These are phyloP conservation scores for Lateolabrax maculatus DNA, from an alignment of 2,797 vertebrate species.

Conservation along the genomic window DNA sequence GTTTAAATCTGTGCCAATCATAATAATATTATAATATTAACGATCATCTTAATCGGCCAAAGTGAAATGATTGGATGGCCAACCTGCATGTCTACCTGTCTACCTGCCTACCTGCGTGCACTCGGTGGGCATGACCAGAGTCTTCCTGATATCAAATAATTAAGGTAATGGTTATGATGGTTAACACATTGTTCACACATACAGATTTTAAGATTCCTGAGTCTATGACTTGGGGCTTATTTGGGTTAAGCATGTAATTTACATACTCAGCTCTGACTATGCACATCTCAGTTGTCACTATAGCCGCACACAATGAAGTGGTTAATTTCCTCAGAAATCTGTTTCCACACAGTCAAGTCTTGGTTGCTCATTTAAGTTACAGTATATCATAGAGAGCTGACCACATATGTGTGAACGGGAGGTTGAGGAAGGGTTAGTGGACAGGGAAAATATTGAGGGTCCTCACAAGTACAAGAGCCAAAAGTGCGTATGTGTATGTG, in stretches of 20 bases:
- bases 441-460: slow-evolving; percentile 33
- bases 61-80: no score
- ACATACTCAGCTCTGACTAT: slow-evolving; percentile 14
- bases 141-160: no score
- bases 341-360: slow-evolving; percentile 4
- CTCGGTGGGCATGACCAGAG: no score
- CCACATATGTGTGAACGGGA: not conserved
- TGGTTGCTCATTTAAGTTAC: slow-evolving; percentile 37
- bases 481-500: not conserved
- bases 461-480: slow-evolving; percentile 34
- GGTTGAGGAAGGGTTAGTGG: slow-evolving; percentile 16
- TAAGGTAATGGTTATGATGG: slow-evolving; percentile 6
- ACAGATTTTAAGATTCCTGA: not conserved
- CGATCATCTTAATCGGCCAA: no score
- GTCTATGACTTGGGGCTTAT: not conserved
- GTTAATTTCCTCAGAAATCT: slow-evolving; percentile 33
- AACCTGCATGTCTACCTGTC: no score
- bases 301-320: not conserved
- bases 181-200: not conserved
- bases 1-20: not conserved
- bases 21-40: not conserved
- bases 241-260: slow-evolving; percentile 28
- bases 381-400: not conserved
- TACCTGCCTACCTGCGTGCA: no score
- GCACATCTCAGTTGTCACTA: slow-evolving; percentile 11